These are phyloP conservation scores for Pachyramphus minor DNA, from an alignment of 2,113 vertebrate species.

Conservation along the genomic window DNA sequence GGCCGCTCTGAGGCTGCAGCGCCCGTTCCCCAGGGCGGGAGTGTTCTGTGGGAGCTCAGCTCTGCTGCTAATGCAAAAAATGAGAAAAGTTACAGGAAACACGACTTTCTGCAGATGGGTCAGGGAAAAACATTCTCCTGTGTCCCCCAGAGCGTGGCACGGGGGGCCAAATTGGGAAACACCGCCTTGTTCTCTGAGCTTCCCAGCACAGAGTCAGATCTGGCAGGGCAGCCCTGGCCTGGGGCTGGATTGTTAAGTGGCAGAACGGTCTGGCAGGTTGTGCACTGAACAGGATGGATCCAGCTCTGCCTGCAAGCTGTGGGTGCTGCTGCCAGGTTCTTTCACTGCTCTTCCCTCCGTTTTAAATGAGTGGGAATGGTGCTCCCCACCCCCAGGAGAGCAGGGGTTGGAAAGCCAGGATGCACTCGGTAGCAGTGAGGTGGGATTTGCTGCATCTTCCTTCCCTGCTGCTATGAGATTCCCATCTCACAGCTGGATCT, in stretches of 20 bases:
- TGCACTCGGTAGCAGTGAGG: accelerated
- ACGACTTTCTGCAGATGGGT: neutral
- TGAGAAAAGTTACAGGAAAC: accelerated
- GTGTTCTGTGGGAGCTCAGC: neutral
- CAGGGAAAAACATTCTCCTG: accelerated
- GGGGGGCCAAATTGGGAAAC: neutral
- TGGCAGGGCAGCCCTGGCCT: neutral
- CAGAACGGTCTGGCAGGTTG: neutral
- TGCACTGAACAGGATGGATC: neutral
- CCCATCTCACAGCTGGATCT: neutral
- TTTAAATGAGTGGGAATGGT: neutral
- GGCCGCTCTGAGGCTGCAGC: neutral
- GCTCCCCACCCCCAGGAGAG: neutral
- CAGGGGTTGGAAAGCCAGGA: neutral
- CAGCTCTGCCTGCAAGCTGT: neutral
- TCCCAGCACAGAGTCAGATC: neutral
- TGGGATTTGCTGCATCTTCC: neutral
- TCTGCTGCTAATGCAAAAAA: neutral
- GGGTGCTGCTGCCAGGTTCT: neutral
- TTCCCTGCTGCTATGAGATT: accelerated
- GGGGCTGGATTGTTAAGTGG: neutral
- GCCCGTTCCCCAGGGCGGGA: accelerated
- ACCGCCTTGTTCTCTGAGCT: neutral
- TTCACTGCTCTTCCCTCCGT: neutral
- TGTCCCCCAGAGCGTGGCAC: neutral